Conservation (phyloP, 2,888 invertebrate species). For the Habroteleia sp. region DNA sequence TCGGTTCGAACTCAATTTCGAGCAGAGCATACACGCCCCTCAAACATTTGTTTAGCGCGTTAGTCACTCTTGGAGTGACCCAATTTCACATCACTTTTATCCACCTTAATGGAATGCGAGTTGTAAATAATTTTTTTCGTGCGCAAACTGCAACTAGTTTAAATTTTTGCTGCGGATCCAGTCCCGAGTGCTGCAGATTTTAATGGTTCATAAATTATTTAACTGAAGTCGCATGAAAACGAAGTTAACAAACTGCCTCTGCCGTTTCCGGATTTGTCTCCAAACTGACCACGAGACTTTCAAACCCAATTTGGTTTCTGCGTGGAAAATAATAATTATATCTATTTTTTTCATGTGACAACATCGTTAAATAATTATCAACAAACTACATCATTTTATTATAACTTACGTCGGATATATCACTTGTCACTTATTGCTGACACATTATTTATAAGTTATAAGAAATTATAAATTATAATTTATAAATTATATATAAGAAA, state of each 20-base stretch:
- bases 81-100: conserved; percentile 24
- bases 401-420: too few species aligned
- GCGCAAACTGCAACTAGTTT: conserved; percentile 19
- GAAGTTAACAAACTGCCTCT: not conserved
- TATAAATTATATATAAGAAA: too few species aligned
- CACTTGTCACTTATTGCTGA: too few species aligned
- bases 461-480: too few species aligned
- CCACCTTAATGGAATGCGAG: conserved; percentile 15
- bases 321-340: too few species aligned
- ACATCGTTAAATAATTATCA: too few species aligned
- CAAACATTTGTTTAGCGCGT: conserved; percentile 30
- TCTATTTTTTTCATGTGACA: too few species aligned
- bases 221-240: not conserved
- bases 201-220: conserved; percentile 2
- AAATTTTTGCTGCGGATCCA: conserved; percentile 7
- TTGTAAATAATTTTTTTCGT: conserved; percentile 1
- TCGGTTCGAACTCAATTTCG: conserved; percentile 34
- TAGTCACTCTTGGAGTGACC: conserved; percentile 31
- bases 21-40: conserved; percentile 10
- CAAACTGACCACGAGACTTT: too few species aligned
- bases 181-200: not conserved
- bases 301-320: too few species aligned
- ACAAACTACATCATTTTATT: too few species aligned
- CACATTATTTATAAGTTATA: too few species aligned
- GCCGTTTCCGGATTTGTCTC: not conserved